Evolutionary conservation across 2,888 invertebrate species (phyloP).

Genomic region (Pollenia griseotomentosa): DNA sequence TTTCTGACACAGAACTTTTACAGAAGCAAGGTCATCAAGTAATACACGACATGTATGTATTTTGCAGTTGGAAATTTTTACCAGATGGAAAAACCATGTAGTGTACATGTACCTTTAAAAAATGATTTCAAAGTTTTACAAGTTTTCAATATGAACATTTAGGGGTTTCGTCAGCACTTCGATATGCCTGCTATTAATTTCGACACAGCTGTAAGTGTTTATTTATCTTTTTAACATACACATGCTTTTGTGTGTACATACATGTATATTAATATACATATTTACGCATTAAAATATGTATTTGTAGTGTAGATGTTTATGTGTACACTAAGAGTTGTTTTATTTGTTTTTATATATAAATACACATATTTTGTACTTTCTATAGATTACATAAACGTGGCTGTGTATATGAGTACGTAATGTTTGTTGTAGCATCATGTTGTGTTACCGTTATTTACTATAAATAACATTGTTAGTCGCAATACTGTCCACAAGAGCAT

Average conservation of each 20-base stretch:
- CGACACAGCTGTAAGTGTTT: not conserved
- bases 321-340: constrained; percentile 20
- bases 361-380: not conserved
- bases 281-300: constrained; percentile 60
- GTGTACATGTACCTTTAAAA: no score
- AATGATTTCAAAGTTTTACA: no score
- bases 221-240: constrained; percentile 5
- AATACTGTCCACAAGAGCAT: constrained; percentile 66
- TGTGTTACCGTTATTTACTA: constrained; percentile 68
- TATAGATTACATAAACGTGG: not conserved
- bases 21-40: no score
- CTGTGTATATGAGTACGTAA: not conserved
- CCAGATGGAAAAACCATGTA: no score
- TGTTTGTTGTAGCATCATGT: constrained; percentile 58
- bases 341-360: not conserved
- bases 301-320: not conserved
- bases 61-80: no score
- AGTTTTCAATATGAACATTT: no score
- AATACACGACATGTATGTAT: no score
- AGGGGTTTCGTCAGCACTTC: no score
- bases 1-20: no score
- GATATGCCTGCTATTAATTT: not conserved
- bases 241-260: constrained; percentile 23
- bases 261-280: constrained; percentile 3
- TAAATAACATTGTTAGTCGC: constrained; percentile 70